A percentile compares a stretch with the other conserved stretches of the same genome.
phyloP scores from a whole-genome alignment of 2,797 vertebrate genomes.

The Pitangus sulphuratus region DNA sequence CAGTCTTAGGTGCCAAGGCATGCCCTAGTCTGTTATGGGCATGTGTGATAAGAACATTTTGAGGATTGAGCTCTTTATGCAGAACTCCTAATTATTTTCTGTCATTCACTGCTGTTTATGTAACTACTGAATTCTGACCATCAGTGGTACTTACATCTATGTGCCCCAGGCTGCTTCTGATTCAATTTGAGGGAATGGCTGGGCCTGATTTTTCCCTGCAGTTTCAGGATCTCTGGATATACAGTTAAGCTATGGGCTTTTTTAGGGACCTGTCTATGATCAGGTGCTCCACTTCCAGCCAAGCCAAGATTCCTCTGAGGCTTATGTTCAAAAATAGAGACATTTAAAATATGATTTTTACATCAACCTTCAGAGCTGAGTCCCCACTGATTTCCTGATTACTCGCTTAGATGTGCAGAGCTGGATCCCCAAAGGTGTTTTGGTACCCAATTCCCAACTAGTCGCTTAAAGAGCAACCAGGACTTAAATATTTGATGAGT shows the following conservation, averaged over 20 bases:
- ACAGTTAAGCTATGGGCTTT: background rate
- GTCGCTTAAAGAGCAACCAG: background rate
- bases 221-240: background rate
- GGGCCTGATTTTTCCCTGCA: background rate
- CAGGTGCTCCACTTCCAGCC: background rate
- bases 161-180: background rate
- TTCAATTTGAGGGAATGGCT: background rate
- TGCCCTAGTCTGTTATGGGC: background rate
- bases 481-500: background rate
- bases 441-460: background rate
- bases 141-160: background rate
- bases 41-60: background rate
- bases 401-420: background rate
- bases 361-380: background rate
- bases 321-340: background rate
- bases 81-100: conserved; percentile 1
- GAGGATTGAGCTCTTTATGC: background rate
- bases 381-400: background rate
- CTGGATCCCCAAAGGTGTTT: background rate
- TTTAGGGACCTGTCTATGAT: background rate
- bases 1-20: background rate
- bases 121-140: conserved; percentile 24
- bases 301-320: background rate
- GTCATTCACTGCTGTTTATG: conserved; percentile 2
- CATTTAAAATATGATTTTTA: background rate